Evolutionary conservation across 2,888 invertebrate genomes (phyloP).

Genomic region (Drosophila lutescens): DNA sequence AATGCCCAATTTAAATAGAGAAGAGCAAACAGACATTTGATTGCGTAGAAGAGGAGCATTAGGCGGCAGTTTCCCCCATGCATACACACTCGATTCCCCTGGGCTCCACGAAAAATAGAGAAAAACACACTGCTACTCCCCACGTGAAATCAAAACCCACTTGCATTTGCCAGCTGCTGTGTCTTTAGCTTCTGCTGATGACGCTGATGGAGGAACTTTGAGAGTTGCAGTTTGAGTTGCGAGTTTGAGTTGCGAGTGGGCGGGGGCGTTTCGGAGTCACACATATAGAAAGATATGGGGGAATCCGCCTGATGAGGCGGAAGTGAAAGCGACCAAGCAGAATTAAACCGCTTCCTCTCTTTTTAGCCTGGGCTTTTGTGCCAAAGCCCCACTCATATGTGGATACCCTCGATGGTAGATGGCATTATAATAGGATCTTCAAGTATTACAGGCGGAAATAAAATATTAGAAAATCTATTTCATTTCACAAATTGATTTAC

Average conservation of each 20-base stretch:
- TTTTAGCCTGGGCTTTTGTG: constrained; percentile 14
- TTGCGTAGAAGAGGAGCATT: constrained; percentile 19
- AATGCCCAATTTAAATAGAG: constrained; percentile 50
- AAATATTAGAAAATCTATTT: not conserved
- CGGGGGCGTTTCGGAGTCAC: constrained; percentile 3
- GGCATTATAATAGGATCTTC: not conserved
- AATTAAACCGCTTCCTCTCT: constrained; percentile 63
- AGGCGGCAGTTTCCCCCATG: constrained; percentile 1
- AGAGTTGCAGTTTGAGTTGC: constrained; percentile 17
- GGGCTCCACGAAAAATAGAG: not conserved
- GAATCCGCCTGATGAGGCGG: constrained; percentile 71
- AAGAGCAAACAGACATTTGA: constrained; percentile 49
- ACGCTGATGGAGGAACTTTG: constrained; percentile 23
- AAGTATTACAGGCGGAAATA: not conserved
- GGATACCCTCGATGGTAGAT: constrained; percentile 2
- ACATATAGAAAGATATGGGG: constrained; percentile 23
- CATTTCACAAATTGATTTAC: not conserved
- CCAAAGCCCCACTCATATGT: constrained; percentile 6
- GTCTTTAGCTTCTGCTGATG: constrained; percentile 34
- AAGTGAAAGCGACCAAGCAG: constrained; percentile 72
- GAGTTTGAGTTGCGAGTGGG: constrained; percentile 19
- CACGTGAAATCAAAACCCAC: constrained; percentile 46
- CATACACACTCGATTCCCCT: not conserved
- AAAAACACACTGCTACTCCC: constrained; percentile 7
- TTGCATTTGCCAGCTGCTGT: constrained; percentile 41